Conservation (phyloP, 2,113 vertebrate genomes). For the Podocnemis expansa region DNA sequence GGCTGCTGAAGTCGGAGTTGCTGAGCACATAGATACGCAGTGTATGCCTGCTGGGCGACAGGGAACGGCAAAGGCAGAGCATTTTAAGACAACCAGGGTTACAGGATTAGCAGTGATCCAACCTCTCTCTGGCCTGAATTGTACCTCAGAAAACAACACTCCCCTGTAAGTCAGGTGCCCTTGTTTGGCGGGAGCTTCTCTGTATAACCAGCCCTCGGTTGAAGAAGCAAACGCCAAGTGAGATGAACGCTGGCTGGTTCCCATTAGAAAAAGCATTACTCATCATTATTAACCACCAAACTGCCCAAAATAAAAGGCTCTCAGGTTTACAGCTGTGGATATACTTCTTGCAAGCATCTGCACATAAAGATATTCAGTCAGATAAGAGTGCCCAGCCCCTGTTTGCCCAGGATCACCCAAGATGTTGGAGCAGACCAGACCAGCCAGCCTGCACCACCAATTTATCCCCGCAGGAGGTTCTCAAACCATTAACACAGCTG, state of each 20-base stretch:
- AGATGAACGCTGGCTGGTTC: conserved; percentile 22
- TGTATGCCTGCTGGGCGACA: not conserved
- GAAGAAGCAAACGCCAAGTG: not conserved
- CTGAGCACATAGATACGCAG: not conserved
- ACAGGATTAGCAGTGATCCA: not conserved
- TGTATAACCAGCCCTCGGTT: not conserved
- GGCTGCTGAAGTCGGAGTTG: not conserved
- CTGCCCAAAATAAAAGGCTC: not conserved
- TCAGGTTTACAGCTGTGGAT: not conserved
- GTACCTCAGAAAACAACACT: not conserved
- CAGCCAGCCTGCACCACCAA: not conserved
- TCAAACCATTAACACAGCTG: not conserved
- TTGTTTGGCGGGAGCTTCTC: not conserved
- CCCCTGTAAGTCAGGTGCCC: not conserved
- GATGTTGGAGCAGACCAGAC: not conserved
- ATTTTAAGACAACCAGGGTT: not conserved
- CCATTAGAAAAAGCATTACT: conserved; percentile 25
- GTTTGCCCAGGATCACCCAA: not conserved
- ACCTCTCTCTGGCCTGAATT: not conserved
- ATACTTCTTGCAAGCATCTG: conserved; percentile 26
- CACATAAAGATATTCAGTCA: not conserved
- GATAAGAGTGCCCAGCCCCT: not conserved
- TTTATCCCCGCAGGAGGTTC: not conserved
- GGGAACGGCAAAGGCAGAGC: not conserved
- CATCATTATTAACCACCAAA: not conserved